Conservation (phyloP, 2,888 invertebrate genomes). For the Chrysolina americana region DNA sequence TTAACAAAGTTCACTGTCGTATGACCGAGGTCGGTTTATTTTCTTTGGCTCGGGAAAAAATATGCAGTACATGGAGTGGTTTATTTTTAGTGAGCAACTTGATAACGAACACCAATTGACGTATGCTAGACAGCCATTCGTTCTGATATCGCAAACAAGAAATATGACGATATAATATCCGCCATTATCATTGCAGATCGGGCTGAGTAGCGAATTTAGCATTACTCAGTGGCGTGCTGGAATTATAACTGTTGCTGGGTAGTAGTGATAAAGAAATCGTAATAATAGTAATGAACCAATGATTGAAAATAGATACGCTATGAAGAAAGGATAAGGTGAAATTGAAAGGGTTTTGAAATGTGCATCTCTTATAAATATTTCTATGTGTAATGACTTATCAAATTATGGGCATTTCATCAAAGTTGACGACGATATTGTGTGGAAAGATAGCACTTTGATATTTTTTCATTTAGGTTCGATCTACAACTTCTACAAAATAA, state of each 20-base stretch:
- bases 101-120: constrained; percentile 38
- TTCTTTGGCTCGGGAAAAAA: constrained; percentile 41
- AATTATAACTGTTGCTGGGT: background rate
- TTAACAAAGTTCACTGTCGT: constrained; percentile 40
- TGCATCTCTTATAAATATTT: too few species aligned
- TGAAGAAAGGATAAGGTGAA: too few species aligned
- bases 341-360: too few species aligned
- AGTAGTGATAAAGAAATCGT: too few species aligned
- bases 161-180: constrained; percentile 29
- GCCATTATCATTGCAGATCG: constrained; percentile 31
- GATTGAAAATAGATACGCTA: too few species aligned
- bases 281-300: too few species aligned
- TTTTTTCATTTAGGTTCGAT: too few species aligned
- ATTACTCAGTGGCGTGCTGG: background rate
- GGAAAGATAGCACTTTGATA: too few species aligned
- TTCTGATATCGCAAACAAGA: constrained; percentile 34
- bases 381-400: too few species aligned
- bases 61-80: constrained; percentile 41
- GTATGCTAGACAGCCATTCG: constrained; percentile 26
- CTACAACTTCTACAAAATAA: too few species aligned
- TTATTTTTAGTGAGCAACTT: constrained; percentile 46
- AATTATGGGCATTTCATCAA: too few species aligned
- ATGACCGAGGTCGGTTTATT: constrained; percentile 37
- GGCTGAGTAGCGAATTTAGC: background rate
- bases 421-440: too few species aligned